phyloP scores from a whole-genome alignment of 2,888 invertebrate species.

The Nowickia ferox region DNA sequence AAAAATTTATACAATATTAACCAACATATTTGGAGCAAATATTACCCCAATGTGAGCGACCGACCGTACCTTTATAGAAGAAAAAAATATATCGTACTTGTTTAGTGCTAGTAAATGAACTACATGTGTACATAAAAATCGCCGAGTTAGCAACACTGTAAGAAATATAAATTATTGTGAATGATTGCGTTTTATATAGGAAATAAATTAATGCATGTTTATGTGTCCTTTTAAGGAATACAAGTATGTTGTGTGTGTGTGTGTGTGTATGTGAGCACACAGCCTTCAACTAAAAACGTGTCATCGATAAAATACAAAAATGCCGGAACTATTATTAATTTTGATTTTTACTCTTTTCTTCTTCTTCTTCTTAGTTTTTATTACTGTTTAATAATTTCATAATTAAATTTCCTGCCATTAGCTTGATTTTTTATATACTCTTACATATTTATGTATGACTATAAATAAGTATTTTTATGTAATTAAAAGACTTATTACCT shows the following conservation, averaged over 20 bases:
- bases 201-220: conserved; percentile 36
- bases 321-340: conserved; percentile 55
- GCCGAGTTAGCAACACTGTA: not conserved
- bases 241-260: not conserved
- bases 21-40: no score
- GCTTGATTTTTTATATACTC: conserved; percentile 17
- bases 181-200: conserved; percentile 47
- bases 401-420: conserved; percentile 45
- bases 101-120: no score
- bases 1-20: no score
- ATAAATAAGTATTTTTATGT: not conserved
- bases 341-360: conserved; percentile 12
- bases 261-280: conserved; percentile 18
- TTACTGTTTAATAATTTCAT: conserved; percentile 41
- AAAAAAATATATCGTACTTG: no score
- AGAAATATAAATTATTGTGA: conserved; percentile 56
- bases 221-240: conserved; percentile 60
- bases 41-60: no score
- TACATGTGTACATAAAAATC: not conserved
- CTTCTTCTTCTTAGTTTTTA: conserved; percentile 20
- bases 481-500: conserved; percentile 4
- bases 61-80: no score
- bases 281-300: conserved; percentile 54
- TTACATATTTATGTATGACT: conserved; percentile 28
- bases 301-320: conserved; percentile 43